Base-by-base conservation (phyloP, 2,888 invertebrate species). In the Cheilosia vernalis region DNA sequence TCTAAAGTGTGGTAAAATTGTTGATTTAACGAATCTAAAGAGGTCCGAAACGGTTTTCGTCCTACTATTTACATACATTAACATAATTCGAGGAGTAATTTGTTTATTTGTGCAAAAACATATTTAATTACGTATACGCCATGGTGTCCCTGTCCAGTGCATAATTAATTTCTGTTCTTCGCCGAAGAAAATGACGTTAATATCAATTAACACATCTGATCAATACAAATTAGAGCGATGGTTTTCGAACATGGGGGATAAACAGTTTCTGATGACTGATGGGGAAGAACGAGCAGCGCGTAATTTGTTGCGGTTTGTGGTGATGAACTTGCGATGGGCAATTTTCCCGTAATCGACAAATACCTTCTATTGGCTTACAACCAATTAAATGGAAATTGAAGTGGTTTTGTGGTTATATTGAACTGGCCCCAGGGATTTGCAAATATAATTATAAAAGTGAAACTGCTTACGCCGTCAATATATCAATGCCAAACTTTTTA, bases 51-150 rank as follows among this genome's bases (percentile, higher is more conserved):
- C 33, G 10, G 10, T 10, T 13, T 13, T 37, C 13, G 37, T 13
- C 3, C 37, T 10, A 13, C 13, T 4, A 37, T 30, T 27, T 17
- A 47, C 47, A 17, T 17, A 47, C 19, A 17, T 17, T 19, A 55
- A 10, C 30, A 19, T 21, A 24, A 13, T 56, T 17, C 9, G 17
- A 27, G 1, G 9, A 47, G 17, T 47, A 9, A 4, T 17, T 47
- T 19, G 19, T 47, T 9, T 19, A 19, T 47, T 47, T 19, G 17
- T 19, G 17, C 17, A 9, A 13, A 37, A 13, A 17, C 7, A 7
- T 15, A 64, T 5, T 56, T 69, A 76, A 30, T 76, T 70, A 21
- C 64, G 82, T 77, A 72, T 82, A 77, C 77, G 76, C 44, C 77
- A 37, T 4, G 40, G 82, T 77, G 64, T 15, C 44, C 27, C 77